Percentiles rank a stretch among this genome's conserved stretches.
phyloP scores from a whole-genome alignment of 2,797 vertebrate genomes.

The Xenops minutus region DNA sequence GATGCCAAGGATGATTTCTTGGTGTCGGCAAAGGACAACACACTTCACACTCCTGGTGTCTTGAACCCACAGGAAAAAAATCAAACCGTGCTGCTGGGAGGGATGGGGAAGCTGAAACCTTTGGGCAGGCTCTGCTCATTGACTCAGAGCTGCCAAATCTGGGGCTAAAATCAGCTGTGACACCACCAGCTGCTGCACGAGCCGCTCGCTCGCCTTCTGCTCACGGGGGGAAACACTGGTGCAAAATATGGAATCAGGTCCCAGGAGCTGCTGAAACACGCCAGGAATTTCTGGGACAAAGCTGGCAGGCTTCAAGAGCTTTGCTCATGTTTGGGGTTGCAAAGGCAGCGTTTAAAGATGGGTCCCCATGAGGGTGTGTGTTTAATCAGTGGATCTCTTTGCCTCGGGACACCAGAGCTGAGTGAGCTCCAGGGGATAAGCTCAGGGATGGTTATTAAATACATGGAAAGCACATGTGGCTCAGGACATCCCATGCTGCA shows the following conservation, averaged over 20 bases:
- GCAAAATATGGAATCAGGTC: background rate
- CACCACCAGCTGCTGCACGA: conserved; percentile 2
- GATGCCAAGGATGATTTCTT: background rate
- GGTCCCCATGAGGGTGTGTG: rapidly evolving
- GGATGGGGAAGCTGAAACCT: background rate
- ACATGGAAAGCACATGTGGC: rapidly evolving
- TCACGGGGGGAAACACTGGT: background rate
- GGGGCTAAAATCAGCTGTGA: background rate
- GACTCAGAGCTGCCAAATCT: background rate
- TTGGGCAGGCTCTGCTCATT: background rate
- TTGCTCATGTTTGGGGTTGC: background rate
- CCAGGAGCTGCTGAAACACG: background rate
- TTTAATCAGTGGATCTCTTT: background rate
- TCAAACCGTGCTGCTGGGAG: background rate
- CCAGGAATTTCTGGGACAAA: conserved; percentile 5
- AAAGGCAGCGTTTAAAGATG: background rate
- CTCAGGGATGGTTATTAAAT: background rate
- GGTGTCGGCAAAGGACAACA: rapidly evolving
- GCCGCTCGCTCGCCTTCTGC: background rate
- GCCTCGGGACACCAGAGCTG: rapidly evolving
- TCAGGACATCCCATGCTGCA: background rate
- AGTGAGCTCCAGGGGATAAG: background rate
- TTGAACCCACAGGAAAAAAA: background rate
- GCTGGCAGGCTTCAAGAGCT: background rate
- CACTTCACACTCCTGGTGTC: background rate